A percentile compares a stretch with the other conserved stretches of the same genome.
phyloP scores from a whole-genome alignment of 1,140 invertebrate genomes.

The Hycleus phaleratus region DNA sequence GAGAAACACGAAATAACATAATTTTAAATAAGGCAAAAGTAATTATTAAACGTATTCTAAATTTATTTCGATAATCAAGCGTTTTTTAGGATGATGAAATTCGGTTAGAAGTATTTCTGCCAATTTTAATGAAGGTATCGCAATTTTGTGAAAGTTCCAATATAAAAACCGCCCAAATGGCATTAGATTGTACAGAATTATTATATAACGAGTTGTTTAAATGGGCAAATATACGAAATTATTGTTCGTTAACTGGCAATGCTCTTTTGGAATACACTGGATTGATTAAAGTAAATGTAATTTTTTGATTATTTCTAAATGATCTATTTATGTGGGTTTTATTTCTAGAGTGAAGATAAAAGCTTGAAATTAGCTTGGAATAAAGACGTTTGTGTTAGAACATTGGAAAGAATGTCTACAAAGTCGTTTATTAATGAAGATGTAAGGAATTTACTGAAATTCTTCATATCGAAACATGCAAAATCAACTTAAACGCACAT shows the following conservation, averaged over 20 bases:
- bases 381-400: conserved; percentile 51
- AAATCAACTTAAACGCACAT: too few species aligned
- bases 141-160: conserved; percentile 47
- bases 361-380: conserved; percentile 49
- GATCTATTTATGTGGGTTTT: conserved; percentile 19
- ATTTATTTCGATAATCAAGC: not conserved
- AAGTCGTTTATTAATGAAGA: too few species aligned
- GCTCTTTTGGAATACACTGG: conserved; percentile 58
- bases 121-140: conserved; percentile 53
- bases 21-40: conserved; percentile 45
- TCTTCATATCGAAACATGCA: too few species aligned
- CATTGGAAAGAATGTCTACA: conserved; percentile 43
- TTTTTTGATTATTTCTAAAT: conserved; percentile 6
- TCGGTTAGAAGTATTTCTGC: conserved; percentile 44
- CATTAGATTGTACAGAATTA: conserved; percentile 46
- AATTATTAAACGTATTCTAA: conserved; percentile 2
- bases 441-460: too few species aligned
- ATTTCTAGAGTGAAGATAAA: conserved; percentile 51
- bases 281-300: conserved; percentile 54
- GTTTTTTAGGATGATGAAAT: conserved; percentile 35
- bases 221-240: conserved; percentile 45
- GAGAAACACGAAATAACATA: conserved; percentile 40
- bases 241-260: conserved; percentile 52
- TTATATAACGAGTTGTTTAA: conserved; percentile 54
- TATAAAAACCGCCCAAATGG: conserved; percentile 46